Evolutionary conservation across 2,888 invertebrate genomes (phyloP).

Genomic region (Adineta ricciae): DNA sequence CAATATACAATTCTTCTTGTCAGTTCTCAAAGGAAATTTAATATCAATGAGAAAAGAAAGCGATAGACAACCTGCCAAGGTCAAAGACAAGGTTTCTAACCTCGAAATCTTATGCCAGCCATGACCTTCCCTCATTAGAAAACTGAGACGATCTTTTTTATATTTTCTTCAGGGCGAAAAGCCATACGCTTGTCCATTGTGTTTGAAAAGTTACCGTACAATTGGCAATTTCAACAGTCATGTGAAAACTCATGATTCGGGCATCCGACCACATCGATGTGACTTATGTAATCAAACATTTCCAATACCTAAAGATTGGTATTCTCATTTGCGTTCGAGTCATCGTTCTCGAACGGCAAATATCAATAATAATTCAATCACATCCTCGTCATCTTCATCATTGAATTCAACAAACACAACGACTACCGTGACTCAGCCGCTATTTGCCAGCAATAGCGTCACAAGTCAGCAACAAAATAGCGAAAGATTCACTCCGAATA

Average conservation of each 20-base stretch:
- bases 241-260: constrained; percentile 19
- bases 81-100: too few species aligned
- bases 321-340: constrained; percentile 21
- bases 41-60: too few species aligned
- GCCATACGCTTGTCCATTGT: constrained; percentile 17
- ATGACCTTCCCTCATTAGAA: too few species aligned
- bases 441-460: neutral
- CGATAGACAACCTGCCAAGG: too few species aligned
- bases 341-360: neutral
- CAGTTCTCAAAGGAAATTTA: too few species aligned
- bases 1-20: too few species aligned
- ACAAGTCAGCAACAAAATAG: neutral
- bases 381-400: neutral
- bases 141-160: too few species aligned
- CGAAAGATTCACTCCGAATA: constrained; percentile 11
- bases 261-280: constrained; percentile 21
- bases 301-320: constrained; percentile 19
- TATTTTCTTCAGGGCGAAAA: neutral
- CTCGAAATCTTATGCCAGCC: too few species aligned
- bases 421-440: constrained; percentile 13
- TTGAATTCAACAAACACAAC: neutral
- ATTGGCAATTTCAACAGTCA: constrained; percentile 22
- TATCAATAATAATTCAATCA: neutral
- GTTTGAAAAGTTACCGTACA: constrained; percentile 13
- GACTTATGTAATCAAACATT: constrained; percentile 21